A percentile compares a stretch with the other conserved stretches of the same genome.
These are phyloP conservation scores for Trachurus trachurus DNA, from an alignment of 2,797 vertebrate genomes.

Conservation along the genomic window DNA sequence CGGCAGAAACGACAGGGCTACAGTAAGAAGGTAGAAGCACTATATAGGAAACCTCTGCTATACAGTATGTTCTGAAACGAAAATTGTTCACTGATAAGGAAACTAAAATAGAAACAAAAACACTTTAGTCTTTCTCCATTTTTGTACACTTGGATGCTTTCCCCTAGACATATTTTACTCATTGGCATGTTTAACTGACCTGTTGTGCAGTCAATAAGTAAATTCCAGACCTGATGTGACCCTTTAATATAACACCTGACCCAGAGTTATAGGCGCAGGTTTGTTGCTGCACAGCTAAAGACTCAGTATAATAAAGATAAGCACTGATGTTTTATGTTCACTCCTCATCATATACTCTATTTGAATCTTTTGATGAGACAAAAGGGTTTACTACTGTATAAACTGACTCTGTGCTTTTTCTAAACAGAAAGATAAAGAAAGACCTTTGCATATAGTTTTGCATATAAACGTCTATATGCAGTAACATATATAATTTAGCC, in stretches of 20 bases:
- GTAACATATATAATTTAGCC: not conserved
- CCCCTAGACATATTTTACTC: not conserved
- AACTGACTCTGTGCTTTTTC: not conserved
- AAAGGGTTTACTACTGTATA: not conserved
- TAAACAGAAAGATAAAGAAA: not conserved
- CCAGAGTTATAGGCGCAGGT: not conserved
- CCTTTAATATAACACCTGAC: not conserved
- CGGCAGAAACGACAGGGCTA: slow-evolving; percentile 99
- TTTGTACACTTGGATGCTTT: not conserved
- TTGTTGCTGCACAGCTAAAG: not conserved
- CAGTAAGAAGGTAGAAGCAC: slow-evolving; percentile 95
- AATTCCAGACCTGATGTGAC: not conserved
- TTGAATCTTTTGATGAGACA: not conserved
- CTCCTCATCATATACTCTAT: not conserved
- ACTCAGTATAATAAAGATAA: not conserved
- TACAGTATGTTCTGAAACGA: not conserved
- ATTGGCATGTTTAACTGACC: not conserved
- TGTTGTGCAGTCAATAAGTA: not conserved
- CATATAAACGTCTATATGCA: too few relatives aligned
- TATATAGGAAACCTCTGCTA: slow-evolving; percentile 47
- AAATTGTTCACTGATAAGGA: too few relatives aligned
- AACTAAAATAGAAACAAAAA: not conserved
- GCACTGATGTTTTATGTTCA: not conserved
- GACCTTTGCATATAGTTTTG: too few relatives aligned
- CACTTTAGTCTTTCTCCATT: too few relatives aligned